These are phyloP conservation scores for Drosophila anceps DNA, from an alignment of 2,888 invertebrate species.

Conservation along the genomic window DNA sequence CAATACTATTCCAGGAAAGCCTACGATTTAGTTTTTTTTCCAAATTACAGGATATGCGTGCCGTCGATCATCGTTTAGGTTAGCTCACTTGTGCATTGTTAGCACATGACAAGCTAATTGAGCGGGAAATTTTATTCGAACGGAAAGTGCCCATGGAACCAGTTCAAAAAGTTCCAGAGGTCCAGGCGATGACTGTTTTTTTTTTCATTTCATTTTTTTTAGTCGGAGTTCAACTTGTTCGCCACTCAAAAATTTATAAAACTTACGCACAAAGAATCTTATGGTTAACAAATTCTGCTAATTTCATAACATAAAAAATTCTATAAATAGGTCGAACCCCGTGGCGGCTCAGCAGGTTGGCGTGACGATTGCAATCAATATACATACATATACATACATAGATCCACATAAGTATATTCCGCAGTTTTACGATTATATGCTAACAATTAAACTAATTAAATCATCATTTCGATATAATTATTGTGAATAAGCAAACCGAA, in stretches of 20 bases:
- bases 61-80: not conserved
- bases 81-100: not conserved
- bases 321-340: conserved; percentile 16
- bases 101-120: conserved; percentile 32
- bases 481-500: conserved; percentile 14
- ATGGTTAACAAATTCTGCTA: conserved; percentile 11
- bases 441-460: conserved; percentile 38
- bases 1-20: not conserved
- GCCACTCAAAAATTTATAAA: conserved; percentile 8
- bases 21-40: not conserved
- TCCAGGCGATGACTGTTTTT: conserved; percentile 25
- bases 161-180: conserved; percentile 4
- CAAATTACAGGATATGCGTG: conserved; percentile 9
- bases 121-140: conserved; percentile 23
- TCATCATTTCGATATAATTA: conserved; percentile 22
- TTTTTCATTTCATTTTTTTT: conserved; percentile 5
- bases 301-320: conserved; percentile 24
- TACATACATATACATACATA: not conserved
- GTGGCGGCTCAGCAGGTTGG: conserved; percentile 9
- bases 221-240: conserved; percentile 20
- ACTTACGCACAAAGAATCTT: not conserved
- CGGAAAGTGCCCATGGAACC: conserved; percentile 31
- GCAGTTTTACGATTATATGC: conserved; percentile 24
- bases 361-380: conserved; percentile 9
- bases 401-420: not conserved